Base-by-base conservation (phyloP, 2,888 invertebrate genomes). In the Scaptomyza tumidula region DNA sequence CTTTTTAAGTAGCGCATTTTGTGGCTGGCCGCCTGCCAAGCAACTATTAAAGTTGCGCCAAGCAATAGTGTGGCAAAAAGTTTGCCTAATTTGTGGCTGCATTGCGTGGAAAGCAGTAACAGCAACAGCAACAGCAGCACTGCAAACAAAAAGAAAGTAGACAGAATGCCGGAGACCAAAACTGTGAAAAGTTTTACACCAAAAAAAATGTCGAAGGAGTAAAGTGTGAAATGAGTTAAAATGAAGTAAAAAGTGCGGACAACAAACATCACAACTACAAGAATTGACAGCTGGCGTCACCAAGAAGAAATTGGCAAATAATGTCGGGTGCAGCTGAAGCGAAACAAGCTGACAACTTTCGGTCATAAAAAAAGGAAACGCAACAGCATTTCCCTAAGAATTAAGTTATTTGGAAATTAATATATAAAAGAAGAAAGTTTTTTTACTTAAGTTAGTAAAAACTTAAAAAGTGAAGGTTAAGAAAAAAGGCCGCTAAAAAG, bases 51-150 rank as follows among this genome's bases (percentile, higher is more conserved):
- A 82, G 60, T 79, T 79, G 58, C 50, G 46, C 46, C 49, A 61
- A 24, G 27, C 62, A 49, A 60, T 48, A 61, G 55, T 68, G 52
- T 46, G 16, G 65, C 63, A 65, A 80, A 78, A 80, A 75, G 66
- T 83, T 80, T 71, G 60, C 78, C 70, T 77, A 85, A 85, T 85
- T 85, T 85, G 77, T 63, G 71, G 82, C 65, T 58, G 58, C 54
- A 52, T 59, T 44, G 70, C 54, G 70, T 63, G 66, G 66, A 61
- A 54, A 46, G 9, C 39, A 39, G 39, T 16, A 55, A 29, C 39
- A 46, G 66, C 44, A 46, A 54, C 9, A 49, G 49, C 33, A 49
- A 35, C 6, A 10, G 49, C 29, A 54, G 24, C 44, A 46, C 53
- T 39, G 31, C 48, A 70, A 69, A 59, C 31, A 63, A 60, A 35